These are phyloP conservation scores for Agrotis puta DNA, from an alignment of 2,888 invertebrate species.

Conservation along the genomic window DNA sequence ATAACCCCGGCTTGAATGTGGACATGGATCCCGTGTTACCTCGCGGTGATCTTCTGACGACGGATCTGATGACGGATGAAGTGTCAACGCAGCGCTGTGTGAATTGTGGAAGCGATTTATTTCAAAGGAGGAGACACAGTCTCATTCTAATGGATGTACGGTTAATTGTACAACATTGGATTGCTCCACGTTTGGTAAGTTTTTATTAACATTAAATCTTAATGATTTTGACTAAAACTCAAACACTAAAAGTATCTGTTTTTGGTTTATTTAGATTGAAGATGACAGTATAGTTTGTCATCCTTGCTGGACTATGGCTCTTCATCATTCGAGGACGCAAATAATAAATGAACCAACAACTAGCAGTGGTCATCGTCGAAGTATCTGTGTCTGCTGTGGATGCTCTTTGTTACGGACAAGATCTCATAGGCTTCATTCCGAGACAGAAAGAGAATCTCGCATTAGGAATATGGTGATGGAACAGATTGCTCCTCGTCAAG, in stretches of 20 bases:
- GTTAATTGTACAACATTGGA: constrained; percentile 10
- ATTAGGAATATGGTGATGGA: constrained; percentile 16
- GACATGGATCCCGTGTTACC: constrained; percentile 1
- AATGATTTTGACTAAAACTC: neutral
- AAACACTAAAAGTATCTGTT: neutral
- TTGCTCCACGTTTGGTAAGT: constrained; percentile 13
- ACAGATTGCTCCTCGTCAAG: too few species aligned
- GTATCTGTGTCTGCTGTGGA: constrained; percentile 13
- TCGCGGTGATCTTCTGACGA: too few species aligned
- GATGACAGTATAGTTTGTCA: constrained; percentile 9
- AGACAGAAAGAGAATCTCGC: constrained; percentile 11
- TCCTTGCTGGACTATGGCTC: constrained; percentile 12
- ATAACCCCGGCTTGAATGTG: constrained; percentile 15
- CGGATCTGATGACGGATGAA: neutral
- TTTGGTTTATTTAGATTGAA: constrained; percentile 9
- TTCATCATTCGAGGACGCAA: constrained; percentile 7
- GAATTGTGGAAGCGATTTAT: constrained; percentile 10
- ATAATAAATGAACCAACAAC: constrained; percentile 15
- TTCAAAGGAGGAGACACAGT: constrained; percentile 6
- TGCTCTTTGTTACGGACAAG: constrained; percentile 10
- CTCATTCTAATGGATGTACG: neutral
- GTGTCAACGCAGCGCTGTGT: constrained; percentile 3
- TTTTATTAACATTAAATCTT: constrained; percentile 3
- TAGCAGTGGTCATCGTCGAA: constrained; percentile 19
- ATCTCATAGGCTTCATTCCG: constrained; percentile 11